Evolutionary conservation across 2,797 vertebrate species (phyloP).

Genomic region (Pangasius krempfi): DNA sequence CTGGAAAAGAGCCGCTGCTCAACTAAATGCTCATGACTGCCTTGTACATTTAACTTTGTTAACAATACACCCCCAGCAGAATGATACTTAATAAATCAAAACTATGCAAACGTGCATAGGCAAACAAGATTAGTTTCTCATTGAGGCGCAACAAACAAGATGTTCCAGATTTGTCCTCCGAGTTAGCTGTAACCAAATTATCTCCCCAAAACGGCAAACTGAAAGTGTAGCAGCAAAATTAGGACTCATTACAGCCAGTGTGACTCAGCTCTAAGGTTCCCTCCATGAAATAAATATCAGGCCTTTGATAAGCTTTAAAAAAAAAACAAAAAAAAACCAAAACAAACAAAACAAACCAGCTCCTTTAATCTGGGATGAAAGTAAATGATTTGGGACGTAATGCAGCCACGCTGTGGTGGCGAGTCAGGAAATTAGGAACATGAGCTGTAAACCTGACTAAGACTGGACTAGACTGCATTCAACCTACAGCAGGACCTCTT

Average conservation of each 20-base stretch:
- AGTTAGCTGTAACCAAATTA: slow-evolving; percentile 65
- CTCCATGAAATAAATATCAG: slow-evolving; percentile 42
- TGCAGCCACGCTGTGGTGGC: slow-evolving; percentile 15
- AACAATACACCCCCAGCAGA: neutral
- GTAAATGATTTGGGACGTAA: slow-evolving; percentile 47
- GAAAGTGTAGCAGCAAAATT: slow-evolving; percentile 35
- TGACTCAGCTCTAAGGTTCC: neutral
- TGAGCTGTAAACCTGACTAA: slow-evolving; percentile 42
- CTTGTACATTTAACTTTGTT: neutral
- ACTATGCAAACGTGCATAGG: slow-evolving; percentile 83
- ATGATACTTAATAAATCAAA: slow-evolving; percentile 56
- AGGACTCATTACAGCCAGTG: slow-evolving; percentile 30
- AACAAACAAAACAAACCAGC: slow-evolving; percentile 44
- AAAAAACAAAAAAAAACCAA: slow-evolving; percentile 39
- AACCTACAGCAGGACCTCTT: slow-evolving; percentile 17
- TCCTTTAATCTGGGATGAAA: slow-evolving; percentile 58
- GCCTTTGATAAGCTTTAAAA: slow-evolving; percentile 39
- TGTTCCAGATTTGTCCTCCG: slow-evolving; percentile 30
- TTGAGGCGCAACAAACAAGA: slow-evolving; percentile 32
- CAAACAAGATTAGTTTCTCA: slow-evolving; percentile 31
- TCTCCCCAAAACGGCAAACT: slow-evolving; percentile 11
- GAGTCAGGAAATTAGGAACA: slow-evolving; percentile 29
- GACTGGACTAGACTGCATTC: slow-evolving; percentile 12
- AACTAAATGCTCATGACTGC: slow-evolving; percentile 6
- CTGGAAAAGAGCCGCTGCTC: neutral